Evolutionary conservation across 2,888 invertebrate species (phyloP).

Genomic region (Tortricodes alternella): DNA sequence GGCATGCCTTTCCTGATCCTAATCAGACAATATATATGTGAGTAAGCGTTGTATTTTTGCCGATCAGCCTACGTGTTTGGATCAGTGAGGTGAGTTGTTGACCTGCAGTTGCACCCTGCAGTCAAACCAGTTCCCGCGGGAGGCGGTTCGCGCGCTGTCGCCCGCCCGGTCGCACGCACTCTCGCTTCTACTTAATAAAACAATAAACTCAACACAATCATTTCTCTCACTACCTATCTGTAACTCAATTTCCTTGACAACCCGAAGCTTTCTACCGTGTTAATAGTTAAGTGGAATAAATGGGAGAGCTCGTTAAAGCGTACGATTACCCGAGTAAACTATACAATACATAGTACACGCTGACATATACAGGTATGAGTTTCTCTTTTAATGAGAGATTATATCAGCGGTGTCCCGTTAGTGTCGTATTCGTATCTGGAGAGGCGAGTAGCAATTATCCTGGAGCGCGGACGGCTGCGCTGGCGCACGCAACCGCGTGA

Average conservation of each 20-base stretch:
- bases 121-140: constrained; percentile 68
- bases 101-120: constrained; percentile 66
- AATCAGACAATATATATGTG: constrained; percentile 58
- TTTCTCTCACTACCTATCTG: constrained; percentile 28
- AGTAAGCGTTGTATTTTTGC: constrained; percentile 64
- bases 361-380: constrained; percentile 50
- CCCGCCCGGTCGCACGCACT: constrained; percentile 39
- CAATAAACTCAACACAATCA: constrained; percentile 50
- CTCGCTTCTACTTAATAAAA: constrained; percentile 48
- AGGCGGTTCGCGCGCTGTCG: constrained; percentile 42
- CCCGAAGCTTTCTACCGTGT: neutral
- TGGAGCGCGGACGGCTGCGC: constrained; percentile 54
- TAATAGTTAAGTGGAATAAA: constrained; percentile 37
- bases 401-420: constrained; percentile 66
- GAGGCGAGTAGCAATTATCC: constrained; percentile 62
- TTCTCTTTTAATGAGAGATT: constrained; percentile 62
- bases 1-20: constrained; percentile 45
- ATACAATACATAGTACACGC: constrained; percentile 44
- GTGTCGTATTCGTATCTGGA: constrained; percentile 53
- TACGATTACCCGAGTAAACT: constrained; percentile 45
- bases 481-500: constrained; percentile 67
- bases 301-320: constrained; percentile 43
- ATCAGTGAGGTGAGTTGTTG: constrained; percentile 70
- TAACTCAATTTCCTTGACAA: constrained; percentile 10
- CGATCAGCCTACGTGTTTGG: constrained; percentile 70